Percentiles rank a stretch among this genome's conserved stretches.
phyloP scores from a whole-genome alignment of 2,888 invertebrate genomes.

The Celastrina argiolus region DNA sequence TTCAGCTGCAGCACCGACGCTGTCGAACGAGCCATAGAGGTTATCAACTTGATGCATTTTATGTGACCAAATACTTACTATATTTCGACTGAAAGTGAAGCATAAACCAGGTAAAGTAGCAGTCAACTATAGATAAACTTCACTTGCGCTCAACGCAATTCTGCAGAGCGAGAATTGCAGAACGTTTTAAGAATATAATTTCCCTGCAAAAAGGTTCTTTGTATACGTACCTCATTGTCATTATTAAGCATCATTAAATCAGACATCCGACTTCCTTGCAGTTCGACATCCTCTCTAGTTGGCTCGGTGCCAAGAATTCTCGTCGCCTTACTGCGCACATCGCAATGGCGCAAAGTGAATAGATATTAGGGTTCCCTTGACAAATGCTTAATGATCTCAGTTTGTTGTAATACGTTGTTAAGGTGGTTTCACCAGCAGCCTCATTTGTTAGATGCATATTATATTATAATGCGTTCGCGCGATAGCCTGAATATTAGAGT shows the following conservation, averaged over 20 bases:
- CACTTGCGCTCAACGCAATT: neutral
- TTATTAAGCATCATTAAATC: conserved; percentile 11
- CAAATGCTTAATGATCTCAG: no score
- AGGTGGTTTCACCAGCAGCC: no score
- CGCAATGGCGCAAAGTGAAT: neutral
- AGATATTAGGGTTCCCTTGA: no score
- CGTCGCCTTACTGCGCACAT: conserved; percentile 8
- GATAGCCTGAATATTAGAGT: no score
- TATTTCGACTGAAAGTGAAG: neutral
- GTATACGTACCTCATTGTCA: neutral
- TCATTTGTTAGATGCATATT: no score
- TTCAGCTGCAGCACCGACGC: no score
- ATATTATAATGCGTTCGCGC: no score
- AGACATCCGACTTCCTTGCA: conserved; percentile 1
- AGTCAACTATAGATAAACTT: neutral
- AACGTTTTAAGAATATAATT: neutral
- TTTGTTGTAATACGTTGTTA: no score
- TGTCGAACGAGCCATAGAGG: no score
- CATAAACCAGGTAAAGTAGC: neutral
- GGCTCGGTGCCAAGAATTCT: neutral
- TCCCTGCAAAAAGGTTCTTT: neutral
- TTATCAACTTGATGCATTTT: neutral
- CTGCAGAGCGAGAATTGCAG: neutral
- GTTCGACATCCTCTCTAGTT: neutral
- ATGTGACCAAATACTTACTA: no score